Evolutionary conservation across 2,888 invertebrate genomes (phyloP), one percentile per base, ranked within the genome.

Genomic region (Spicauda simplicius): DNA sequence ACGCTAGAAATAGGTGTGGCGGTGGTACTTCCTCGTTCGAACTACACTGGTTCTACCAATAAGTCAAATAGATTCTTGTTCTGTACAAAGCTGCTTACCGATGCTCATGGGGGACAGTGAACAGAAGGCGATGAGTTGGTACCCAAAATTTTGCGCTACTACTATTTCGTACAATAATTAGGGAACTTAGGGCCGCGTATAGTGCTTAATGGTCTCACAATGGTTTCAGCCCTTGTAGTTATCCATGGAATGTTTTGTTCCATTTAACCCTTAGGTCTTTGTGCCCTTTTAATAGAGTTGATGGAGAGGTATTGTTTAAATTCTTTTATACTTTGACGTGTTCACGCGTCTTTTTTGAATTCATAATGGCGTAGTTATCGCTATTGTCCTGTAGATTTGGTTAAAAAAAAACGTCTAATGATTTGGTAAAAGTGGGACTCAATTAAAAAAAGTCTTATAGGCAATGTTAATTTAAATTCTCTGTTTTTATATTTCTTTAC

Each of bases 151-250:
- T 41, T 14, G 41, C 14, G 2, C 33, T 33, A 10, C 33, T 25
- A 25, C 25, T 25, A 25, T 25, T 25, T 25, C 1, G 12, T 6
- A 59, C 8, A n/a, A 50, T 50, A 50, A 50, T 50, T 50, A 50
- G 30, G 48, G 30, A 25, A 30, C 16, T 50, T 30, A 18, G 12
- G 30, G 59, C 50, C 12, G 30, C 48, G 25, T 10, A 14, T 7
- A 59, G 48, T 25, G 20, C 25, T 2, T 59, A 50, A 50, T 16
- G 48, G 30, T n/a, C 48, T 16, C 6, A 62, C 41, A 62, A 62
- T 62, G 25, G 20, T 14, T 41, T 16, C 37, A 62, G 25, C 62
- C 62, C 62, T 62, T 25, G 25, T 25, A 41, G 25, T 54, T 62
- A 30, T 37, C 7, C 14, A 14, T 20, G 37, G 53, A 19, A 41